Evolutionary conservation across 1,140 invertebrate genomes (phyloP).

Genomic region (Zelostemma sp.): DNA sequence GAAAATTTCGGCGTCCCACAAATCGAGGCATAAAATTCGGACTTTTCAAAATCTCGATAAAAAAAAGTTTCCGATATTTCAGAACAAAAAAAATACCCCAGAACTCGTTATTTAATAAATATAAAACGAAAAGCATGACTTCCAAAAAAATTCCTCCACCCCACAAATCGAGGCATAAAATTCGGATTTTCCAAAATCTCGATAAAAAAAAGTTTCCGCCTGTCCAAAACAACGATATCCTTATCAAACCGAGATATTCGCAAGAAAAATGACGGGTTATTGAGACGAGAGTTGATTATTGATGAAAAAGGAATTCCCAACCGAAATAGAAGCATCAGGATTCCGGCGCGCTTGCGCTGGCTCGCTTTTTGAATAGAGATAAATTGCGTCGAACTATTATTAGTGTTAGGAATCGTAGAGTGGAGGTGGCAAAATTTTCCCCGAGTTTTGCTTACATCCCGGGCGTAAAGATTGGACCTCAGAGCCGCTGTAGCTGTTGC

Average conservation of each 20-base stretch:
- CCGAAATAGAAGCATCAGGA: slow-evolving; percentile 61
- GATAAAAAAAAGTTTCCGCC: no score
- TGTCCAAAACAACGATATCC: no score
- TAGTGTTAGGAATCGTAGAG: slow-evolving; percentile 51
- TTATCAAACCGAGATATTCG: not conserved
- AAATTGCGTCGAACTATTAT: slow-evolving; percentile 56
- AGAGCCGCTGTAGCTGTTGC: slow-evolving; percentile 71
- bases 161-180: no score
- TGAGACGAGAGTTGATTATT: slow-evolving; percentile 22
- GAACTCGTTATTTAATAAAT: no score
- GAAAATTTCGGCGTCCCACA: no score
- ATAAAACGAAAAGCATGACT: no score
- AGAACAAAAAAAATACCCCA: no score
- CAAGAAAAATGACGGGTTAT: slow-evolving; percentile 3
- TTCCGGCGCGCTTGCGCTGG: slow-evolving; percentile 52
- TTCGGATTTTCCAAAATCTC: no score
- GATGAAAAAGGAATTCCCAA: slow-evolving; percentile 32
- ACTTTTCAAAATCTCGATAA: no score
- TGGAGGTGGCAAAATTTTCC: slow-evolving; percentile 39
- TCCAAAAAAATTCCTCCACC: no score
- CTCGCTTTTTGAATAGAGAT: slow-evolving; percentile 49
- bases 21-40: no score
- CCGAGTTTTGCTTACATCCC: slow-evolving; percentile 51
- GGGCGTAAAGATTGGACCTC: slow-evolving; percentile 56
- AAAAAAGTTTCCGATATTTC: no score